A percentile compares a stretch with the other conserved stretches of the same genome.
These are phyloP conservation scores for Patella pellucida DNA, from an alignment of 2,888 invertebrate species.

Conservation along the genomic window DNA sequence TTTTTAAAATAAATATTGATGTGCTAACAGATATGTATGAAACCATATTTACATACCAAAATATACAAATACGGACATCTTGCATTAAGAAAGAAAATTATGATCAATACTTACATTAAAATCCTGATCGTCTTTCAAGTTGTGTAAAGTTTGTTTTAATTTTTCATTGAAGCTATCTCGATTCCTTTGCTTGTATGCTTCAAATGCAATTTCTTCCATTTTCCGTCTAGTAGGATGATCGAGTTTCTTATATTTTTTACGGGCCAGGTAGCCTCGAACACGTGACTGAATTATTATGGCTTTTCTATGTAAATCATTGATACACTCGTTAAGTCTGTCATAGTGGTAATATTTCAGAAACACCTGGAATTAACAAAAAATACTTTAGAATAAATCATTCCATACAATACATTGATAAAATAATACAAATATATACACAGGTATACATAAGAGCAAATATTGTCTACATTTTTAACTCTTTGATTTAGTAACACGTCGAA, in stretches of 20 bases:
- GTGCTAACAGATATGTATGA: too few species aligned
- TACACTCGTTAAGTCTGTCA: constrained; percentile 35
- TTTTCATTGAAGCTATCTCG: constrained; percentile 27
- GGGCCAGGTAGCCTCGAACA: constrained; percentile 39
- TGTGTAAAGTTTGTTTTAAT: constrained; percentile 26
- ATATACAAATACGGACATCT: too few species aligned
- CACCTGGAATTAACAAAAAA: constrained; percentile 21
- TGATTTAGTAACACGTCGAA: neutral
- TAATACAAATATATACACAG: too few species aligned
- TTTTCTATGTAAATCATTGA: constrained; percentile 33
- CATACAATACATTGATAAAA: neutral
- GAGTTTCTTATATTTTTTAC: constrained; percentile 25
- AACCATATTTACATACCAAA: too few species aligned
- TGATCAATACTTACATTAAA: constrained; percentile 19
- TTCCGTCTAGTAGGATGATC: constrained; percentile 21
- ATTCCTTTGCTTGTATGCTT: constrained; percentile 24
- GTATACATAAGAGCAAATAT: too few species aligned
- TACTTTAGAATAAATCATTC: neutral
- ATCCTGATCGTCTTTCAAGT: constrained; percentile 23
- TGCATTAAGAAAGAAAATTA: too few species aligned
- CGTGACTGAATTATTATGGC: constrained; percentile 37
- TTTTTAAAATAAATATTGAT: too few species aligned
- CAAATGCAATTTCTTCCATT: constrained; percentile 35
- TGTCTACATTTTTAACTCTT: too few species aligned
- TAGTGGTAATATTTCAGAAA: constrained; percentile 35